Evolutionary conservation across 1,140 invertebrate genomes (phyloP).

Genomic region (Zaprionus camerounensis): DNA sequence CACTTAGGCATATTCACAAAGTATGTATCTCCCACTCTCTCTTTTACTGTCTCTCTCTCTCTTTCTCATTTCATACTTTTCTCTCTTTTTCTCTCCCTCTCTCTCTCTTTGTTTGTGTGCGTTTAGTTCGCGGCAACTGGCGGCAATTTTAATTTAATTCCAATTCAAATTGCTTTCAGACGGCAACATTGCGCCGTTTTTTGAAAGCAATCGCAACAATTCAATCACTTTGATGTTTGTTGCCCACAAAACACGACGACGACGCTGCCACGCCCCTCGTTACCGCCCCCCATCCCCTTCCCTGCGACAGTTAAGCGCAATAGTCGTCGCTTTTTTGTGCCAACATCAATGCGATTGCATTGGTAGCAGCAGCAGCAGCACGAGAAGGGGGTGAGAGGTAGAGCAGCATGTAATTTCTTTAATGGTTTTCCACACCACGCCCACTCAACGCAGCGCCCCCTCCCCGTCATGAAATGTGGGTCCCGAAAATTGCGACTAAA

Average conservation of each 20-base stretch:
- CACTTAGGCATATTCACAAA: too few species aligned
- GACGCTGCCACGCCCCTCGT: slow-evolving; percentile 18
- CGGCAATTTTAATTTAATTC: slow-evolving; percentile 75
- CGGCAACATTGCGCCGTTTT: slow-evolving; percentile 30
- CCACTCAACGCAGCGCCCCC: slow-evolving; percentile 6
- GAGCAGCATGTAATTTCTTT: slow-evolving; percentile 77
- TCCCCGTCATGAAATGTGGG: slow-evolving; percentile 20
- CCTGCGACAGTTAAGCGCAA: slow-evolving; percentile 70
- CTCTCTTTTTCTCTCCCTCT: neutral
- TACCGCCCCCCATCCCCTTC: neutral
- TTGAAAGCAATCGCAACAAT: slow-evolving; percentile 81
- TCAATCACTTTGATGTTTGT: slow-evolving; percentile 80
- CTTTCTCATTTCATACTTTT: too few species aligned
- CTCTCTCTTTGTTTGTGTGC: neutral
- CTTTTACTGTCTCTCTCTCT: too few species aligned
- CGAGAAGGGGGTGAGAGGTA: slow-evolving; percentile 11
- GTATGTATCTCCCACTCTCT: too few species aligned
- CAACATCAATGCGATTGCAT: slow-evolving; percentile 76
- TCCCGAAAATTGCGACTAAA: slow-evolving; percentile 53
- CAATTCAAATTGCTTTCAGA: slow-evolving; percentile 51
- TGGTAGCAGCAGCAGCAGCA: slow-evolving; percentile 30
- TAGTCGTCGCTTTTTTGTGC: slow-evolving; percentile 64
- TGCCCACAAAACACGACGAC: slow-evolving; percentile 64
- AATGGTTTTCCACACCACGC: slow-evolving; percentile 69
- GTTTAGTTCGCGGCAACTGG: slow-evolving; percentile 6